Base-by-base conservation (phyloP, 2,113 vertebrate species). In the Chascanopsetta lugubris region DNA sequence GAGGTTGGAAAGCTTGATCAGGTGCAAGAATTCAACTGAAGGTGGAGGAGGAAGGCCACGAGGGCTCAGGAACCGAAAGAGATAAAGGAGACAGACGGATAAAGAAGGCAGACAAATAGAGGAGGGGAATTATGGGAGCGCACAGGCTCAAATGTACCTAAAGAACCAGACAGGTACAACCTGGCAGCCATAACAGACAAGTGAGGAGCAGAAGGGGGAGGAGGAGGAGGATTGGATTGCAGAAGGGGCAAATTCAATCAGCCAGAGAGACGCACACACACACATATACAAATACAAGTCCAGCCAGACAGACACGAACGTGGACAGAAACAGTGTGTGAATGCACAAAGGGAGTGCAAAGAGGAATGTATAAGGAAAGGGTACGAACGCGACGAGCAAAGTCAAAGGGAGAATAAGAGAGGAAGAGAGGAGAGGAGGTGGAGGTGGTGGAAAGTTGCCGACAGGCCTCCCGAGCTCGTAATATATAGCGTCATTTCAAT, bases 401-500 rank as follows among this genome's bases (percentile, higher is more conserved):
- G 85, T 85, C 77, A 85, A 80, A 77, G 72, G 57, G 60, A 75
- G 75, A 79, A 58, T 49, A 56, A 63, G 62, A 59, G 64, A 51
- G 27, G 59, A 38, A 60, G 60, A 54, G 57, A 36, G 20, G 62
- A 71, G 11, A 76, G 1, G 32, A 36, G 34, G 38, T 45, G 68
- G 67, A 69, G 65, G 51, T 8, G 68, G 66, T 29, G 55, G 30
- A 71, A 72, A 74, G 78, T 69, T 40, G 85, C 51, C 49, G 82
- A 85, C 83, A 86, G 82, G 85, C 83, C 89, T 90, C 87, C 68
- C 48, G 86, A 87, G 86, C 85, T 84, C 88, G 82, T 84, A 88
- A 89, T 87, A 86, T 88, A 90, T 88, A 87, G 82, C 88, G 81
- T 83, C 57, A 62, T 91, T 90, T 89, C 87, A 89, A 83, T 91